Evolutionary conservation across 2,113 vertebrate species (phyloP), one percentile per base, ranked within the genome.

Genomic region (Nothoprocta pentlandii): DNA sequence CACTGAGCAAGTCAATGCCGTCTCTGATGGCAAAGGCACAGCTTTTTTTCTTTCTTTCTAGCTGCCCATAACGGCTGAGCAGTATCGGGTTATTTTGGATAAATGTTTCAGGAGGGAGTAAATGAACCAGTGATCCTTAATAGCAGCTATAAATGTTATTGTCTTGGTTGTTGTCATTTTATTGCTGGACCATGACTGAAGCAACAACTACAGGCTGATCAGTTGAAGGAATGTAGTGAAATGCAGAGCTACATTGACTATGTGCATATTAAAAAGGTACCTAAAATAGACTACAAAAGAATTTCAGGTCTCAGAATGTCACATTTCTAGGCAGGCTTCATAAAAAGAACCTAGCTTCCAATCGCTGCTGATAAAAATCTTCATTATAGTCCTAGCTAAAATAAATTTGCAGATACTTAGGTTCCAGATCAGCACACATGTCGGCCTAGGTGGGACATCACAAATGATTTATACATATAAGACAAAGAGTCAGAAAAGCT

Each of bases 111-210:
- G 64, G 36, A 51, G 49, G 89, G 49, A 80, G 49, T 74, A 90
- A 95, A 91, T 92, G 76, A 94, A 86, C 71, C 92, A 74, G 76
- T 90, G 87, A 76, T 83, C 88, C 79, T 49, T 88, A 77, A 93
- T 59, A 88, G 83, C 95, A 94, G 80, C 85, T 94, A 59, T 80
- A 71, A 90, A 85, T 88, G 71, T 63, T 91, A 16, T 1, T 67
- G 80, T 73, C 79, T 91, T 89, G 90, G 79, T 64, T 88, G 36
- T 83, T 94, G 92, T 88, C 93, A 83, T 22, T 83, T 71, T 80
- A 46, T 15, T 83, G 82, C 85, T 95, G 92, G 88, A 94, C 93
- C 93, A 70, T 95, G 90, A 95, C 95, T 92, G 90, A 90, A 92
- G 92, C 80, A 95, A 86, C 86, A 90, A 53, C 64, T 47, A 56